phyloP scores from a whole-genome alignment of 2,113 vertebrate genomes.

The Anseranas semipalmata region DNA sequence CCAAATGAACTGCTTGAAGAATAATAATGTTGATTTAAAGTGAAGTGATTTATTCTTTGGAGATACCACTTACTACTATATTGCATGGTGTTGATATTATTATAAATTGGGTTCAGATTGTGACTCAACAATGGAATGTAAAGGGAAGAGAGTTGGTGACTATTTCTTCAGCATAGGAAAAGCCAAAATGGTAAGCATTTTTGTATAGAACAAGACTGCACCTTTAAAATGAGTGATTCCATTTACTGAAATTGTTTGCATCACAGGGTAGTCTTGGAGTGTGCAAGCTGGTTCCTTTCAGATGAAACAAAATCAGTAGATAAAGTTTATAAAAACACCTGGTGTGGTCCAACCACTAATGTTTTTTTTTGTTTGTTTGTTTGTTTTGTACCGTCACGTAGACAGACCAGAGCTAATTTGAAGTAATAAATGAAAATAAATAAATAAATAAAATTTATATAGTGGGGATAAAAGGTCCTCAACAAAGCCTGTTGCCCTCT shows the following conservation, averaged over 20 bases:
- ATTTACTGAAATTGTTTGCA: neutral
- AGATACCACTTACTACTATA: neutral
- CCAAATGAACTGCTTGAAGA: neutral
- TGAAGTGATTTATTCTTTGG: neutral
- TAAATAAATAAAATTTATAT: neutral
- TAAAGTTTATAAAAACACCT: neutral
- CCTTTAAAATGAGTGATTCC: neutral
- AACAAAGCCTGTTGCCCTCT: neutral
- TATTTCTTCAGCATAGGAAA: neutral
- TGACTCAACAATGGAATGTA: neutral
- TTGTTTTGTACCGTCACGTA: neutral
- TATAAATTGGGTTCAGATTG: neutral
- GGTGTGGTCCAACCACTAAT: neutral
- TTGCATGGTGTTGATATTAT: neutral
- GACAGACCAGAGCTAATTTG: neutral
- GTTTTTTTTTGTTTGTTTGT: no score
- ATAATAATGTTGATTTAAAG: neutral
- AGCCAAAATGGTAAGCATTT: accelerated
- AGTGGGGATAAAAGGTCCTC: neutral
- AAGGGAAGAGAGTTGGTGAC: neutral
- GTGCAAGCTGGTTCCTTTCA: neutral
- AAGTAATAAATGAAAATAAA: neutral
- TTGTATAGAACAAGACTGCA: neutral
- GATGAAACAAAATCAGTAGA: neutral
- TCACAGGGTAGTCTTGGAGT: neutral